Evolutionary conservation across 2,113 vertebrate genomes (phyloP), one percentile per base, ranked within the genome.

Genomic region (Papio anubis): DNA sequence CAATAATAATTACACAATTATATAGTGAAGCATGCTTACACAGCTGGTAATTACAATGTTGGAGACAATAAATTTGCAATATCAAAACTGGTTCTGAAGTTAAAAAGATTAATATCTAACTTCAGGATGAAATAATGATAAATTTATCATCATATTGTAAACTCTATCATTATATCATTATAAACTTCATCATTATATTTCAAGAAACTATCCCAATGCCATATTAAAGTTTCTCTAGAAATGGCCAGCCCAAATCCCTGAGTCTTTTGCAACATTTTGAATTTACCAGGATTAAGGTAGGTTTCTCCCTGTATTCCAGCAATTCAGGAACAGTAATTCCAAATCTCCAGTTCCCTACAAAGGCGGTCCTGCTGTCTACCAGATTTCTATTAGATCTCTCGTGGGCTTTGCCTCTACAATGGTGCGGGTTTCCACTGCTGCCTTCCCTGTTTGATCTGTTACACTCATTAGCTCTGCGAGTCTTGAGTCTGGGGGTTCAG

Each of bases 231-330:
- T 80, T 50, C 9, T 90, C 3, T 38, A 21, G 27, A 78, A 95
- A 93, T 1, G 88, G 16, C 5, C 18, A 83, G 9, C 10, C 14
- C 2, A 1, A 64, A 57, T 0, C 1, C 14, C 3, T 3, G 75
- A 88, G 1, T 8, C 40, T 79, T 48, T 50, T 70, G 50, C 82
- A 90, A 25, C 16, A 70, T 61, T 87, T 10, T 81, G 35, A 87
- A 30, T 82, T 86, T 68, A 52, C 50, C 13, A 35, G 21, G 38
- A 38, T 64, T 25, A 72, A 64, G 35, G 7, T 2, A 6, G 35
- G 1, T 1, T 27, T 64, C 7, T 66, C 23, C 12, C 11, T 23
- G 11, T 52, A 78, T 50, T 64, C 30, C 13, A 75, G 57, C 20
- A 93, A 30, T 0, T 52, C 70, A 66, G 8, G 25, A 73, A 40